Percentiles rank a stretch among this genome's conserved stretches.
phyloP scores from a whole-genome alignment of 2,888 invertebrate species.

The Exocentrus adspersus region DNA sequence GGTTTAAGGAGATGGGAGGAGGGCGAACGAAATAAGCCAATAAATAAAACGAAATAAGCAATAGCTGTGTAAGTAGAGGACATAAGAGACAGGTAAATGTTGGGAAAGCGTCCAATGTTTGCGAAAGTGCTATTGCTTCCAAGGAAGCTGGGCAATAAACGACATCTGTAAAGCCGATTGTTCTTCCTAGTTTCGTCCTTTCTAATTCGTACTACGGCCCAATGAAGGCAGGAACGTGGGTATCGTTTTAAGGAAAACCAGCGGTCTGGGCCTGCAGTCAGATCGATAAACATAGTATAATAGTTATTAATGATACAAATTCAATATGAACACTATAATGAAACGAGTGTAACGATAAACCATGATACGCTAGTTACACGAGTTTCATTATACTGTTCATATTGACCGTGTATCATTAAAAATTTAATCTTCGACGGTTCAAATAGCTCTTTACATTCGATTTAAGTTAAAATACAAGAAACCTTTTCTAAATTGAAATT shows the following conservation, averaged over 20 bases:
- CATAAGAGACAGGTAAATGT: constrained; percentile 52
- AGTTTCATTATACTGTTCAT: no score
- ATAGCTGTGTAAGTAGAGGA: constrained; percentile 48
- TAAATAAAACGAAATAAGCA: constrained; percentile 60
- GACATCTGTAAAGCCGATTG: constrained; percentile 55
- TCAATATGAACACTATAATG: no score
- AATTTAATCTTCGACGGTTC: no score
- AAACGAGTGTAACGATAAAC: no score
- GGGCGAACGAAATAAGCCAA: constrained; percentile 56
- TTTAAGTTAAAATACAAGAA: no score
- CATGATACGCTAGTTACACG: no score
- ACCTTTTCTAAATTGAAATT: no score
- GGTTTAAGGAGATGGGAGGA: constrained; percentile 42
- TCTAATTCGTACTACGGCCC: constrained; percentile 46
- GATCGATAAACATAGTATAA: constrained; percentile 35
- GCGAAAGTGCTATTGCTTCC: constrained; percentile 56
- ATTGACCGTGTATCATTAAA: no score
- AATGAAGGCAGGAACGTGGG: constrained; percentile 30
- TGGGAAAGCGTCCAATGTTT: constrained; percentile 54
- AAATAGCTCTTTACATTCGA: no score
- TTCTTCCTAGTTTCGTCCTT: constrained; percentile 47
- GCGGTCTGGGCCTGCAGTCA: constrained; percentile 28
- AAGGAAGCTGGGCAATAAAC: constrained; percentile 54
- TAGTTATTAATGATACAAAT: no score
- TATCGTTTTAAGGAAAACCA: constrained; percentile 18